phyloP scores from a whole-genome alignment of 2,113 vertebrate genomes.

The Argyrosomus japonicus region DNA sequence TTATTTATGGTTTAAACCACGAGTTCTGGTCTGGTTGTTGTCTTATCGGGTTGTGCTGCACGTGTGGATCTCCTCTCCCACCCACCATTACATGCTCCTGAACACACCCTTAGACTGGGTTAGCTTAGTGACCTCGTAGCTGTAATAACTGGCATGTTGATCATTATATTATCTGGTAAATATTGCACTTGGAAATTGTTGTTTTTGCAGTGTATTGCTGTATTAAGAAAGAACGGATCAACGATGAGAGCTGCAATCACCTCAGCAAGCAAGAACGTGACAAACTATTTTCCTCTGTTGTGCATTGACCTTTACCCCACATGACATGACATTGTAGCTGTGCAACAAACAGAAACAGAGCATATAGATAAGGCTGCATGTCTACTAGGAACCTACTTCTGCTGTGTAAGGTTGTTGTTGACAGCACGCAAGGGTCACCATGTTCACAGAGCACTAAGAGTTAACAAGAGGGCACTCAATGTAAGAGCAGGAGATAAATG shows the following conservation, averaged over 20 bases:
- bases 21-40: slow-evolving; percentile 8
- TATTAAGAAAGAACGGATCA: not conserved
- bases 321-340: slow-evolving; percentile 36
- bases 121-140: slow-evolving; percentile 22
- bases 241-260: slow-evolving; percentile 19
- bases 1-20: slow-evolving; percentile 29
- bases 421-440: slow-evolving; percentile 22
- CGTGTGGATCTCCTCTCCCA: not conserved
- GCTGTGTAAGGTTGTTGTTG: slow-evolving; percentile 14
- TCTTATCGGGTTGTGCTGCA: not conserved
- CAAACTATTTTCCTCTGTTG: not conserved
- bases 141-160: slow-evolving; percentile 4
- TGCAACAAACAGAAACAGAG: slow-evolving; percentile 32
- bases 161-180: slow-evolving; percentile 22
- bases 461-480: slow-evolving; percentile 5
- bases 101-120: slow-evolving; percentile 20
- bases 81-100: not conserved
- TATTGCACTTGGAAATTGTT: slow-evolving; percentile 54
- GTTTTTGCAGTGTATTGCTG: slow-evolving; percentile 3
- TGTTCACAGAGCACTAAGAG: not conserved
- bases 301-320: slow-evolving; percentile 30
- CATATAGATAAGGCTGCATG: slow-evolving; percentile 50
- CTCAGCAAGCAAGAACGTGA: slow-evolving; percentile 21
- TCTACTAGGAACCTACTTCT: slow-evolving; percentile 25
- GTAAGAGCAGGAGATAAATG: slow-evolving; percentile 37